A percentile compares a stretch with the other conserved stretches of the same genome.
These are phyloP conservation scores for Mormyrus proboscirostris DNA, from an alignment of 2,797 vertebrate species.

Conservation along the genomic window DNA sequence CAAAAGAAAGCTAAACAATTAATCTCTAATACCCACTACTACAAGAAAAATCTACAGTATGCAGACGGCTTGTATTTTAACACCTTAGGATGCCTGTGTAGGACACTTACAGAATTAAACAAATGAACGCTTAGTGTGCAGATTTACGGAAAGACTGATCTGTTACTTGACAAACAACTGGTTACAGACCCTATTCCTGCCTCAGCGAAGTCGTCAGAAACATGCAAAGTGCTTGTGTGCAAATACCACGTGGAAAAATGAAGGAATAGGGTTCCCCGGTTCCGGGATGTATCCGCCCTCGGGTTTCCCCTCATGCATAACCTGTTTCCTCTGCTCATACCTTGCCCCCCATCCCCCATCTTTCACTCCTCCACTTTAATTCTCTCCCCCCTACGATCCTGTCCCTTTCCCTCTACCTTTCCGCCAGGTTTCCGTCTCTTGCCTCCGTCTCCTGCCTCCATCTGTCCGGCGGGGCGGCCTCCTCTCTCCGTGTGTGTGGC, in stretches of 20 bases:
- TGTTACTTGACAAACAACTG: neutral
- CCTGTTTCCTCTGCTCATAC: constrained; percentile 36
- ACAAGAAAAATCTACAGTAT: neutral
- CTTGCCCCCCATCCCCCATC: constrained; percentile 29
- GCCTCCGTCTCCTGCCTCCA: neutral
- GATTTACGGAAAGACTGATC: neutral
- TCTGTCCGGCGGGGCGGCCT: constrained; percentile 12
- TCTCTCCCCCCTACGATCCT: constrained; percentile 5
- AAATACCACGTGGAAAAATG: neutral
- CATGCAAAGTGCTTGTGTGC: neutral
- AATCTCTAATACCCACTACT: neutral
- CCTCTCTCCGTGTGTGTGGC: constrained; percentile 36
- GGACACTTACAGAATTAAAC: neutral
- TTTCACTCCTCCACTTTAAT: constrained; percentile 33
- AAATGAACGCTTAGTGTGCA: neutral
- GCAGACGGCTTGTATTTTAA: neutral
- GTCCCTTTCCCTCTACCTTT: neutral
- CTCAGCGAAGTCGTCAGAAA: neutral
- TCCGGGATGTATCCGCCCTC: neutral
- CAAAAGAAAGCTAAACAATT: neutral
- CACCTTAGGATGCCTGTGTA: neutral
- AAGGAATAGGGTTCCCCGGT: neutral
- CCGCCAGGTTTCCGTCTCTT: neutral
- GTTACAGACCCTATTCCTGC: neutral
- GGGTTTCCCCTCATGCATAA: constrained; percentile 16